Base-by-base conservation (phyloP, 2,797 vertebrate species). In the Enteromius argenteus region DNA sequence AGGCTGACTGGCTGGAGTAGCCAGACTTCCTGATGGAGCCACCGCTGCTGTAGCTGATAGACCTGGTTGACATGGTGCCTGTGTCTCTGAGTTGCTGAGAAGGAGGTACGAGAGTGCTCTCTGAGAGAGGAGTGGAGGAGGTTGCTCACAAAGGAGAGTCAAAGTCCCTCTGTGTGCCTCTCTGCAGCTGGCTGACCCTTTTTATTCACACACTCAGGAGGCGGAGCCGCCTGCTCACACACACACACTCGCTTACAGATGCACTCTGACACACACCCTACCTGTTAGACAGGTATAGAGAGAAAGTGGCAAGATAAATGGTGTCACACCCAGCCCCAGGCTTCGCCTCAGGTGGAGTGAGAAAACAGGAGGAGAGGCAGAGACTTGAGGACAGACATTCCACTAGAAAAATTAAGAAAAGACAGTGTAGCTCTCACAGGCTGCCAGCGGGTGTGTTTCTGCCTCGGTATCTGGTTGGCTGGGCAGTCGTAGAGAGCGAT, bases 211-310 rank as follows among this genome's bases (percentile, higher is more conserved):
- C 11, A 2, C 13, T 2, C 46, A 68, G 66, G n/a, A 49, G 86
- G 86, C n/a, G 87, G 89, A 84, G 51, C 60, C 0, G 51, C 9
- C 42, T 53, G 5, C 58, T 83, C 67, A 62, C 71, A 69, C 75
- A 86, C 81, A n/a, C 67, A 23, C 75, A 51, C 62, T 8, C 11
- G 5, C 62, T 27, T 39, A 27, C 44, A 71, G 62, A 39, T 44
- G 51, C 73, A 67, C 58, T 68, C 68, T 73, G 53, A 46, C 32
- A 84, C 74, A 82, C 62, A 71, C 90, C 79, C 56, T 83, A 93
- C 94, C 92, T 93, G 94, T 94, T 88, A 84, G 93, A 93, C 94
- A 94, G 94, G 95, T 95, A 92, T 71, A 67, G 90, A 94, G 84
- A 87, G 89, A 90, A 75, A 91, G 91, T 88, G 69, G 86, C 46